Conservation (phyloP, 2,888 invertebrate genomes). For the Lepidocyrtoides sp. region DNA sequence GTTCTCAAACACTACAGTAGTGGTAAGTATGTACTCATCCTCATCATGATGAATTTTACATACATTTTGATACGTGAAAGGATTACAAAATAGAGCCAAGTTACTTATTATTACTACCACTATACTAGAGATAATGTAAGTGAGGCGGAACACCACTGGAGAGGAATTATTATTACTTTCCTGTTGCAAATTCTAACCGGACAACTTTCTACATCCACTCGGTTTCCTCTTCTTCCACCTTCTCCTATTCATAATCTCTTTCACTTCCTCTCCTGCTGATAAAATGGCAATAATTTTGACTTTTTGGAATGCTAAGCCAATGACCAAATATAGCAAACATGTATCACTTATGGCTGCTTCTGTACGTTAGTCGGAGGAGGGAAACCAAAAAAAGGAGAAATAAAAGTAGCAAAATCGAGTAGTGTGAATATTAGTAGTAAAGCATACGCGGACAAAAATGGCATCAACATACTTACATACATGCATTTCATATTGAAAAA, state of each 20-base stretch:
- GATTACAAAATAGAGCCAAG: neutral
- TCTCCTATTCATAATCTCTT: conserved; percentile 27
- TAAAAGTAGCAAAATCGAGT: neutral
- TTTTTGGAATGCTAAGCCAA: conserved; percentile 42
- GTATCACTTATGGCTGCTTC: neutral
- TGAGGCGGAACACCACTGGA: neutral
- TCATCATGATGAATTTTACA: neutral
- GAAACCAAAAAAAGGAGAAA: neutral
- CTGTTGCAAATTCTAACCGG: conserved; percentile 36
- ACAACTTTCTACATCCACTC: neutral
- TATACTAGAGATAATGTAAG: neutral
- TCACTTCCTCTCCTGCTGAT: conserved; percentile 57
- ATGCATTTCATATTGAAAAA: conserved; percentile 18
- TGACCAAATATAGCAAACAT: neutral
- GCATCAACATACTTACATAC: neutral
- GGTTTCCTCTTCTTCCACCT: conserved; percentile 1
- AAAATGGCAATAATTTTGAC: conserved; percentile 55
- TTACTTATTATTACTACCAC: neutral
- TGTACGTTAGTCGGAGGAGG: neutral
- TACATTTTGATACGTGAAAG: conserved; percentile 19
- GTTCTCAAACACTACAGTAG: neutral
- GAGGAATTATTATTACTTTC: conserved; percentile 47
- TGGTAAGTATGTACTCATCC: neutral
- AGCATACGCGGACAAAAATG: conserved; percentile 23
- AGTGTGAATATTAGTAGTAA: neutral